Conservation (phyloP, 2,888 invertebrate genomes). For the Aphrophora alni region DNA sequence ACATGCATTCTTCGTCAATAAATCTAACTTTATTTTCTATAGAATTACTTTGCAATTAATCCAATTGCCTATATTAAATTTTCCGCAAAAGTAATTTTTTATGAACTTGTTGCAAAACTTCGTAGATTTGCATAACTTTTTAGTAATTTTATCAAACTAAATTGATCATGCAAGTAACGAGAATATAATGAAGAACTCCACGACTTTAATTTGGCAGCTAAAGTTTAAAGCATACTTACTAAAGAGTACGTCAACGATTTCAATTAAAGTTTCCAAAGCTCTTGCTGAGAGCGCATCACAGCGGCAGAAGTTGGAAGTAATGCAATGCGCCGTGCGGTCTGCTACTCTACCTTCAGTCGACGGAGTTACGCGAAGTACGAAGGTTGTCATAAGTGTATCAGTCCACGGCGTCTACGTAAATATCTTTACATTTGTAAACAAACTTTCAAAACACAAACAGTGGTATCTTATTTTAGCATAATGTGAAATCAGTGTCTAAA, state of each 20-base stretch:
- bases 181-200: background rate
- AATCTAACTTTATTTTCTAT: too few relatives aligned
- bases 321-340: conserved; percentile 25
- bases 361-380: conserved; percentile 10
- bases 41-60: too few relatives aligned
- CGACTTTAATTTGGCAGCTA: background rate
- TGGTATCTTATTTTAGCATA: background rate
- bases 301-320: conserved; percentile 13
- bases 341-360: conserved; percentile 13
- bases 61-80: too few relatives aligned
- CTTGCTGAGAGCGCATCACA: conserved; percentile 6
- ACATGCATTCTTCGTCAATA: too few relatives aligned
- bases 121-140: background rate
- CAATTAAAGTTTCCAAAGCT: background rate
- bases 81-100: too few relatives aligned
- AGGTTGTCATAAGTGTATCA: background rate
- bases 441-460: background rate
- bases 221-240: background rate
- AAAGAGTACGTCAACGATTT: background rate
- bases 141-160: background rate
- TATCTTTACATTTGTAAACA: background rate
- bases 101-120: too few relatives aligned
- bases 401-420: background rate
- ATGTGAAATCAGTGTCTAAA: background rate
- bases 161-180: background rate